phyloP scores from a whole-genome alignment of 1,140 invertebrate genomes.

The Cyclina sinensis region DNA sequence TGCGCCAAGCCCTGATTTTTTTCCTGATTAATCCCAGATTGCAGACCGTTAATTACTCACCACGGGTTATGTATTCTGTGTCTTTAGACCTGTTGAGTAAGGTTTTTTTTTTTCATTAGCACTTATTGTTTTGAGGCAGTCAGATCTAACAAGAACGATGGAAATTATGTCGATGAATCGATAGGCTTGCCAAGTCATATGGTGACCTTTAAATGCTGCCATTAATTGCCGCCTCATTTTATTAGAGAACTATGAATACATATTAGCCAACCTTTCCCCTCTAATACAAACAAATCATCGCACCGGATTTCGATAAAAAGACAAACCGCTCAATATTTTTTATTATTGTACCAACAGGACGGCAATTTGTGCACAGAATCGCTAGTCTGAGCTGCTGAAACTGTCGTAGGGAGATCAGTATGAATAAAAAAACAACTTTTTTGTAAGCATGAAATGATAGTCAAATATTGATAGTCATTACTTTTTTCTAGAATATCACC shows the following conservation, averaged over 20 bases:
- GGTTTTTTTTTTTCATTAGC: slow-evolving; percentile 12
- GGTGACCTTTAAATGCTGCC: not conserved
- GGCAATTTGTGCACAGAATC: too few species aligned
- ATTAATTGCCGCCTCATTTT: not conserved
- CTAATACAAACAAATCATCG: not conserved
- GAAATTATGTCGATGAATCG: not conserved
- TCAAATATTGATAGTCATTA: too few species aligned
- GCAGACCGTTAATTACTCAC: not conserved
- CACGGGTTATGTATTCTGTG: not conserved
- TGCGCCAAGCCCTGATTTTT: not conserved
- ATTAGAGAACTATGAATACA: slow-evolving; percentile 22
- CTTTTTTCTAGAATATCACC: too few species aligned
- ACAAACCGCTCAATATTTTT: too few species aligned
- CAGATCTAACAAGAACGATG: not conserved
- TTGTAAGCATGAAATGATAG: too few species aligned
- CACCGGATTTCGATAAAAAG: not conserved
- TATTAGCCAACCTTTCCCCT: not conserved
- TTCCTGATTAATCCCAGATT: slow-evolving; percentile 18
- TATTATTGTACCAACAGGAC: too few species aligned
- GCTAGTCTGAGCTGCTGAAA: too few species aligned
- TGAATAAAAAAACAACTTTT: too few species aligned
- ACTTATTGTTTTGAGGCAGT: not conserved
- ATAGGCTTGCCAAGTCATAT: not conserved
- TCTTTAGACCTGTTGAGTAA: not conserved
- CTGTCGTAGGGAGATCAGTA: too few species aligned